These are phyloP conservation scores for Leontopithecus rosalia DNA, from an alignment of 2,797 vertebrate species.

Conservation along the genomic window DNA sequence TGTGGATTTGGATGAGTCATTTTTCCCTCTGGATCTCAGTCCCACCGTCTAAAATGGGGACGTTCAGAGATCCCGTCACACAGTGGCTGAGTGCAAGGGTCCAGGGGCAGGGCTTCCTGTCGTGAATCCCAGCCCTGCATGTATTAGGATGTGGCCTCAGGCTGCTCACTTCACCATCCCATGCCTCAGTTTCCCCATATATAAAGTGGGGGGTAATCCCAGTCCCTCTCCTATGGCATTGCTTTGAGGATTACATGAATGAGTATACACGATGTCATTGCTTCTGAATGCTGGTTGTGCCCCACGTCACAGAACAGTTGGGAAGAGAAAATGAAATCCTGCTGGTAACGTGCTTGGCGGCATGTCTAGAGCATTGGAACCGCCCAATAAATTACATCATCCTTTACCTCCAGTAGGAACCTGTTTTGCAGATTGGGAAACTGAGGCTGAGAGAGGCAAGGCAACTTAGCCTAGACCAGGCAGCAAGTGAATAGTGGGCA, in stretches of 20 bases:
- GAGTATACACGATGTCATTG: neutral
- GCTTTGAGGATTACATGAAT: neutral
- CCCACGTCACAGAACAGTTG: neutral
- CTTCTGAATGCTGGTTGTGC: neutral
- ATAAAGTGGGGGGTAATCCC: neutral
- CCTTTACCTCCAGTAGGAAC: neutral
- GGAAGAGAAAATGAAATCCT: conserved; percentile 34
- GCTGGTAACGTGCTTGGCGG: neutral
- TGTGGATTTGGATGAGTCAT: neutral
- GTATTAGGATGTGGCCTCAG: neutral
- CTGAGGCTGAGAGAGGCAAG: neutral
- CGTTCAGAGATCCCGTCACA: neutral
- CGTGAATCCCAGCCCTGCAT: neutral
- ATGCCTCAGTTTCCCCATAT: neutral
- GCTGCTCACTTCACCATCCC: neutral
- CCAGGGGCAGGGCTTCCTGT: no score
- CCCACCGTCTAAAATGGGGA: neutral
- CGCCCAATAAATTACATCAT: no score
- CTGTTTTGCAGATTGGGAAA: neutral
- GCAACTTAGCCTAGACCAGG: neutral
- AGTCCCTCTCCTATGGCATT: neutral
- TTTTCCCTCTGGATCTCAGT: neutral
- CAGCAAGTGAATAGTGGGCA: neutral
- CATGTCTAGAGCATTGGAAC: neutral
- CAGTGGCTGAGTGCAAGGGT: fast-evolving